These are phyloP conservation scores for Scomberomorus guttatus DNA, from an alignment of 2,797 vertebrate species.

Conservation along the genomic window DNA sequence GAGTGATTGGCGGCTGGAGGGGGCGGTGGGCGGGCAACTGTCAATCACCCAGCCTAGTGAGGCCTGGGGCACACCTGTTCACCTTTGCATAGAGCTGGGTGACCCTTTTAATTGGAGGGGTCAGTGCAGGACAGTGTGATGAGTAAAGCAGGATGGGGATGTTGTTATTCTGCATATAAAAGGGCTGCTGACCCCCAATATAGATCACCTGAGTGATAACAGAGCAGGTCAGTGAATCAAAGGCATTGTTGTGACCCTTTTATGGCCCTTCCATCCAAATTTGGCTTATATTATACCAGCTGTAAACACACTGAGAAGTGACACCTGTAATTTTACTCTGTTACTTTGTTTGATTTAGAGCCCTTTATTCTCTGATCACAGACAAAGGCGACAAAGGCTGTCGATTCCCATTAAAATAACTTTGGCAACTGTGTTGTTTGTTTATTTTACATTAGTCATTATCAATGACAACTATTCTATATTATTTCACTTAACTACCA, in stretches of 20 bases:
- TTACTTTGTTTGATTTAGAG: slow-evolving; percentile 27
- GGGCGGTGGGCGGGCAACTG: slow-evolving; percentile 64
- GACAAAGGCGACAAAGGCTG: slow-evolving; percentile 13
- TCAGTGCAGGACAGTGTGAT: slow-evolving; percentile 35
- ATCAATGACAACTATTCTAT: not conserved
- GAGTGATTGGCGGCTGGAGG: slow-evolving; percentile 65
- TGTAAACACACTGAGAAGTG: slow-evolving; percentile 40
- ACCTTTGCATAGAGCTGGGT: slow-evolving; percentile 53
- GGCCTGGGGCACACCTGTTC: slow-evolving; percentile 74
- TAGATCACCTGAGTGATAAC: slow-evolving; percentile 71
- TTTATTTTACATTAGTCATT: slow-evolving; percentile 11
- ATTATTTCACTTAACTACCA: not conserved
- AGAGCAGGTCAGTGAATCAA: slow-evolving; percentile 49
- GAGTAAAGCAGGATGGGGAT: slow-evolving; percentile 60
- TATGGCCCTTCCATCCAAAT: slow-evolving; percentile 41
- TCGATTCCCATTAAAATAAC: slow-evolving; percentile 10
- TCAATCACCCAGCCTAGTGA: slow-evolving; percentile 62
- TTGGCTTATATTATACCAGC: slow-evolving; percentile 23
- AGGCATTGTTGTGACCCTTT: slow-evolving; percentile 61
- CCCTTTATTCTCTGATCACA: slow-evolving; percentile 21
- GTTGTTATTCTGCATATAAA: slow-evolving; percentile 72
- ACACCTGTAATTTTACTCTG: slow-evolving; percentile 45
- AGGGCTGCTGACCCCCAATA: slow-evolving; percentile 26
- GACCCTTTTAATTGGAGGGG: slow-evolving; percentile 48
- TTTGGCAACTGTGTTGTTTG: not conserved